A percentile compares a stretch with the other conserved stretches of the same genome.
These are phyloP conservation scores for Ctena decussata DNA, from an alignment of 2,888 invertebrate species.

Conservation along the genomic window DNA sequence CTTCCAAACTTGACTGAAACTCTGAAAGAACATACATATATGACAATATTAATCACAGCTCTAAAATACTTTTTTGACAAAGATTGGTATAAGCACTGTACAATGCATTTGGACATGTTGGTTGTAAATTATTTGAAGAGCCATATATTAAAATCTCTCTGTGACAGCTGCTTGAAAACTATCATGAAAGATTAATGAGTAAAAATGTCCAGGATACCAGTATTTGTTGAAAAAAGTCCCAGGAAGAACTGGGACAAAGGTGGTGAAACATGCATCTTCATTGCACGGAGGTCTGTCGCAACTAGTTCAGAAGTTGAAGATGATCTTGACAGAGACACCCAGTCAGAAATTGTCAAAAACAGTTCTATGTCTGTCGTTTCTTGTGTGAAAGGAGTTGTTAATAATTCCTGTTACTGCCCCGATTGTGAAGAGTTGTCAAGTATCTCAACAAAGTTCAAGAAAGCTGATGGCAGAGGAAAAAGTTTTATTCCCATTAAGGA, in stretches of 20 bases:
- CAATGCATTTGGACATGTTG: no score
- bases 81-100: no score
- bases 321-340: background rate
- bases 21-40: no score
- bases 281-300: slow-evolving; percentile 51
- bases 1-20: no score
- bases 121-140: no score
- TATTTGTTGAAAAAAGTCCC: slow-evolving; percentile 55
- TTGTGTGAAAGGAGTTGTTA: slow-evolving; percentile 52
- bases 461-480: background rate
- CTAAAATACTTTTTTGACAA: no score
- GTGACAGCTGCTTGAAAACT: no score
- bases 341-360: background rate
- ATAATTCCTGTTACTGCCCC: slow-evolving; percentile 43
- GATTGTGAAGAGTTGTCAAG: background rate
- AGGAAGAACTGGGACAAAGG: slow-evolving; percentile 51
- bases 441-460: background rate
- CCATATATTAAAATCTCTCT: no score
- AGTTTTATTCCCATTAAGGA: background rate
- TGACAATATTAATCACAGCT: no score
- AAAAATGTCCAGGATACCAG: slow-evolving; percentile 61
- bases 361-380: slow-evolving; percentile 46
- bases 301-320: slow-evolving; percentile 20
- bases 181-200: no score
- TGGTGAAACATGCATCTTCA: slow-evolving; percentile 54